Conservation (phyloP, 2,797 vertebrate species). For the Callimico goeldii region DNA sequence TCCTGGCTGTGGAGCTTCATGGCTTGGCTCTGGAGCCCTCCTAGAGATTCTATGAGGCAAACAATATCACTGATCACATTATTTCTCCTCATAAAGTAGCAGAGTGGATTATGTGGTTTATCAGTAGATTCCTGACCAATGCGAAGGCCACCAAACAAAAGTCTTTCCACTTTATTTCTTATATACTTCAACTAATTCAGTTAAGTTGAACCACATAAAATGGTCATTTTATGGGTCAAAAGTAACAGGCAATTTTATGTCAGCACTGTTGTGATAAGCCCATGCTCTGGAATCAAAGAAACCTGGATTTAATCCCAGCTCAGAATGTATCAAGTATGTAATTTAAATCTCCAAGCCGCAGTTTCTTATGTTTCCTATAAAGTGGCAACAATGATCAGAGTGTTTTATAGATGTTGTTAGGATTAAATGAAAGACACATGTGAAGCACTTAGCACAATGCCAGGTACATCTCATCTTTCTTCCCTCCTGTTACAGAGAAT, state of each 20-base stretch:
- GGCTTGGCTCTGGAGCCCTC: not conserved
- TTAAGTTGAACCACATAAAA: not conserved
- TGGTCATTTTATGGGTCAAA: not conserved
- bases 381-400: not conserved
- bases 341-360: not conserved
- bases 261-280: not conserved
- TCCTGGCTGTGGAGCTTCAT: not conserved
- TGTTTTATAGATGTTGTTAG: not conserved
- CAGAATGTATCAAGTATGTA: not conserved
- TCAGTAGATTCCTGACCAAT: not conserved
- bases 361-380: not conserved
- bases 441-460: not conserved
- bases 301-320: not conserved
- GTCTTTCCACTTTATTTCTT: not conserved
- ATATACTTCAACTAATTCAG: not conserved
- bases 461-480: not conserved
- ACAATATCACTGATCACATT: not conserved
- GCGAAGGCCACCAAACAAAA: not conserved
- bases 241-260: not conserved
- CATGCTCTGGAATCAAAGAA: not conserved
- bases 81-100: not conserved
- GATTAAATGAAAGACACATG: not conserved
- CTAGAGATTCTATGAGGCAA: not conserved
- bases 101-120: not conserved
- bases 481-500: not conserved